Evolutionary conservation across 2,113 vertebrate species (phyloP), one percentile per base, ranked within the genome.

Genomic region (Cololabis saira): DNA sequence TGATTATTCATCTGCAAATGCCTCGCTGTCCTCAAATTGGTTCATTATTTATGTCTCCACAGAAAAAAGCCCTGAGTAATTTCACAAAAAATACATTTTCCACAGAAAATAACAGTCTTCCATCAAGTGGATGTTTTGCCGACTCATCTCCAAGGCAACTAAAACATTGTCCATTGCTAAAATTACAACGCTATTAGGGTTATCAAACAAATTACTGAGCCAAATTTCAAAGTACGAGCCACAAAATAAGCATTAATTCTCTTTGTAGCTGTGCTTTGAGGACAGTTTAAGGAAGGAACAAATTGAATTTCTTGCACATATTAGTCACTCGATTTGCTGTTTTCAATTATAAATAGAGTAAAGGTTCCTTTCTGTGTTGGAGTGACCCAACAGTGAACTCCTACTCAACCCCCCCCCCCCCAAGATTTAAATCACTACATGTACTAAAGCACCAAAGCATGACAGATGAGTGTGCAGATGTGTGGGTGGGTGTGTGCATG

Each of bases 141-240:
- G 30, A 33, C 13, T 17, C 2, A 59, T 86, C 65, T 48, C 84
- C 58, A 86, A 76, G 67, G 76, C 50, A 69, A 84, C 81, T 62
- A 78, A 85, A 77, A 83, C 57, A 71, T 37, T 12, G 3, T n/a
- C 47, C 24, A 17, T 22, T 0, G 16, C 44, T 48, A 51, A 61
- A 72, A 76, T 58, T 24, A 60, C 44, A 27, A 54, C 27, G 63
- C 18, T 59, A 76, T 81, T 71, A 50, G 56, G 43, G 14, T 45
- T 33, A 71, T 52, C 18, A 64, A 76, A 63, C 3, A 52, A 61
- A 63, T 59, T 22, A 74, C 22, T 7, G 3, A 65, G 2, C 2
- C 52, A 45, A 30, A 48, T 45, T 43, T 67, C 8, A 24, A 61
- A 55, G 10, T 11, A 61, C 8, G 37, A 22, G 41, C 37, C 57